Evolutionary conservation across 2,113 vertebrate species (phyloP), one percentile per base, ranked within the genome.

Genomic region (Macquaria ambigua): DNA sequence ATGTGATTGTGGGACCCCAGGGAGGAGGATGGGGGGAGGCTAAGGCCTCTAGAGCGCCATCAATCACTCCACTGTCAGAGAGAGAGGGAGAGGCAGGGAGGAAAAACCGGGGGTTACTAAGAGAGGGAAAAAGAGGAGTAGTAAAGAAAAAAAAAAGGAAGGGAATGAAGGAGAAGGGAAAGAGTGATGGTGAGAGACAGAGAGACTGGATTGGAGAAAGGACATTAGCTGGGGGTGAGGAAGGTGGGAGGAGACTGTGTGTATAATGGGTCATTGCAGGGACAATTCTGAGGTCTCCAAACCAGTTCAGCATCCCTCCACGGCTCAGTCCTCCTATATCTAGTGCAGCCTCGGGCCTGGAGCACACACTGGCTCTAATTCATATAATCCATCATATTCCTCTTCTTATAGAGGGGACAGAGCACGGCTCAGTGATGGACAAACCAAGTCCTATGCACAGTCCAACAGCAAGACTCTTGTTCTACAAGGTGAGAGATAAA

Each of bases 351-450:
- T 74, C 81, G 5, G 90, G 91, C 93, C 89, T 75, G 59, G 34
- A 81, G 87, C 84, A 76, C 87, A 87, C 89, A 84, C 85, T 37
- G 61, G 43, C 92, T 93, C 85, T 94, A 93, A 94, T 93, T 94
- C 90, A 90, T 87, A 87, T 91, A 91, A 94, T 94, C 92, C 93
- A 95, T 95, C 94, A 95, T 93, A 91, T 92, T 92, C 88, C 83
- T 88, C 90, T 83, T 80, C 87, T 87, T 89, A 87, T 86, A 83
- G 81, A 82, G 90, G 86, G 84, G 88, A 91, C 82, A 79, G 71
- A 86, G 85, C 79, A 18, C 25, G 23, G 86, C 79, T 82, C 89
- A 50, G 84, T 79, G 81, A 90, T 59, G 87, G 83, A 91, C 87
- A 87, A 75, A 81, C 87, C 82, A 82, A 89, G 87, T 86, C 76